These are phyloP conservation scores for Onychostoma macrolepis DNA, from an alignment of 2,113 vertebrate species.

Conservation along the genomic window DNA sequence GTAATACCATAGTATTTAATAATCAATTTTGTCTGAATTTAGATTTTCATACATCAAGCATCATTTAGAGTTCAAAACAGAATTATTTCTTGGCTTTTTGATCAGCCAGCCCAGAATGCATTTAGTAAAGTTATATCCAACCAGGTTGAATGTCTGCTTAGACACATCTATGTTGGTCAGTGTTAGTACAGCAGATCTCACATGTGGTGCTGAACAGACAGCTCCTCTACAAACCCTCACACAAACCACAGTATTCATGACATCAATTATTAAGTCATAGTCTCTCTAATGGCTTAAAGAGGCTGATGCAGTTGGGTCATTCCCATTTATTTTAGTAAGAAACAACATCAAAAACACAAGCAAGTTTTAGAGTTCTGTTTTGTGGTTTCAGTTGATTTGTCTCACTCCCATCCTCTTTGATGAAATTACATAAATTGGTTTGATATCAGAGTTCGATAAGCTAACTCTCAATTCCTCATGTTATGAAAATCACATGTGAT, in stretches of 20 bases:
- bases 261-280: too few species aligned
- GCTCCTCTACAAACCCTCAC: neutral
- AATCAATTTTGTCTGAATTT: neutral
- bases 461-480: neutral
- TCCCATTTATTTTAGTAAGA: neutral
- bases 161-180: neutral
- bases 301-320: too few species aligned
- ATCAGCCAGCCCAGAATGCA: neutral
- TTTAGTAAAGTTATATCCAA: neutral
- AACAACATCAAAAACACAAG: neutral
- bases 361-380: neutral
- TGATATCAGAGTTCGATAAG: neutral
- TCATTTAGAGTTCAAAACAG: neutral
- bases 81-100: neutral
- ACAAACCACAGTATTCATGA: too few species aligned
- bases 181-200: neutral
- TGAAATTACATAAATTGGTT: neutral
- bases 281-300: too few species aligned
- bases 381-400: neutral
- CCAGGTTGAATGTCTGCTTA: neutral
- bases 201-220: constrained; percentile 30
- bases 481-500: neutral
- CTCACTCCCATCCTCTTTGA: neutral
- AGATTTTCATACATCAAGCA: neutral
- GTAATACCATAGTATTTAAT: neutral